These are phyloP conservation scores for Pangasianodon gigas DNA, from an alignment of 2,113 vertebrate species.

Conservation along the genomic window DNA sequence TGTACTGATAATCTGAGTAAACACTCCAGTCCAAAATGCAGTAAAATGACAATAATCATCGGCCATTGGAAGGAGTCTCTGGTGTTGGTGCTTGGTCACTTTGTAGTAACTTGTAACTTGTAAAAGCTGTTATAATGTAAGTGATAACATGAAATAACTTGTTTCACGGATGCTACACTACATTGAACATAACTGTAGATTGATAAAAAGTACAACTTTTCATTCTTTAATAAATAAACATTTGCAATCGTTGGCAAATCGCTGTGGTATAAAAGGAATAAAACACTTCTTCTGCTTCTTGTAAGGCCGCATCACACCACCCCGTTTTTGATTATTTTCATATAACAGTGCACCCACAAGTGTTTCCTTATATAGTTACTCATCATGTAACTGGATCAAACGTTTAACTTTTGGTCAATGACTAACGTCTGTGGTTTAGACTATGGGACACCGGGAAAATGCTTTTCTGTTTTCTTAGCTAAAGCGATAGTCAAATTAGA, in stretches of 20 bases:
- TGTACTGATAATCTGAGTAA: slow-evolving; percentile 7
- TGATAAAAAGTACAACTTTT: neutral
- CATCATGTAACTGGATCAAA: neutral
- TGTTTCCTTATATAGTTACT: neutral
- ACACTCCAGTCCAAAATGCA: neutral
- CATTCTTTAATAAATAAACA: neutral
- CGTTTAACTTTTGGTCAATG: neutral
- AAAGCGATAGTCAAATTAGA: neutral
- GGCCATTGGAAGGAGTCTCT: neutral
- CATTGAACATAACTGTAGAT: neutral
- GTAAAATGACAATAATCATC: neutral
- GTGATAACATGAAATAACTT: neutral
- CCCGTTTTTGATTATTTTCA: neutral
- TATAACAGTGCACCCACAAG: neutral
- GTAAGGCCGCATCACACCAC: neutral
- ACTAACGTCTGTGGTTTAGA: neutral
- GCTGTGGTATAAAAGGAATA: neutral
- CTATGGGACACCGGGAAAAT: neutral
- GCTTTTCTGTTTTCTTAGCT: neutral
- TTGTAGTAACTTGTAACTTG: neutral
- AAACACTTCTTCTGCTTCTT: neutral
- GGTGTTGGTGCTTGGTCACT: neutral
- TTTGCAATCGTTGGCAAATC: neutral
- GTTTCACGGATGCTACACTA: neutral
- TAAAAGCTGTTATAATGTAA: neutral